These are phyloP conservation scores for Globodera ellingtonae DNA, from an alignment of 1,140 invertebrate species.

Conservation along the genomic window DNA sequence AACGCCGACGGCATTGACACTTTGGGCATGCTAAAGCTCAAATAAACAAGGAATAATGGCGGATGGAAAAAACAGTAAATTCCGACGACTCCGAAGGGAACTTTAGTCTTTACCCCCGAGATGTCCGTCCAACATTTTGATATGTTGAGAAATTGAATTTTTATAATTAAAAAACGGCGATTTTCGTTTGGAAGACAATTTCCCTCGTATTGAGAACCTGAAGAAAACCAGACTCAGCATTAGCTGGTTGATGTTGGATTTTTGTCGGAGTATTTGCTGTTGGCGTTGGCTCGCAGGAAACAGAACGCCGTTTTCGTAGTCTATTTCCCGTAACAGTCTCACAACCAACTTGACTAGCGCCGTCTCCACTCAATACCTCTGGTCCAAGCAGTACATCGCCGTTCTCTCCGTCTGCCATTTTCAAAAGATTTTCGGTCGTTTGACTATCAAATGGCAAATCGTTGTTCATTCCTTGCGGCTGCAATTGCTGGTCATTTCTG, in stretches of 20 bases:
- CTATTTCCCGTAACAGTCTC: background rate
- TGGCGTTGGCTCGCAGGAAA: conserved; percentile 19
- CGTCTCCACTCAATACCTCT: background rate
- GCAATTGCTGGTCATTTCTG: background rate
- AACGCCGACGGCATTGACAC: background rate
- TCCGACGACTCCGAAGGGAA: too few relatives aligned
- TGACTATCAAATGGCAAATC: background rate
- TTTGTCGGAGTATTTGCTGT: background rate
- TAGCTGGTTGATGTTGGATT: background rate
- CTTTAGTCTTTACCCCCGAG: too few relatives aligned
- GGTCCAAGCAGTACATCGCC: background rate
- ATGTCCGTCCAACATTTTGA: too few relatives aligned
- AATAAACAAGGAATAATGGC: too few relatives aligned
- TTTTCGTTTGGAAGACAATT: background rate
- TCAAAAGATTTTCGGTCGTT: background rate
- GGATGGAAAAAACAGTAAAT: background rate
- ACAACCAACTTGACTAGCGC: background rate
- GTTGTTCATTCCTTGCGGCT: background rate
- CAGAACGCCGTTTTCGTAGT: conserved; percentile 12
- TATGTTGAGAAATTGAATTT: background rate
- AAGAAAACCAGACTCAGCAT: background rate
- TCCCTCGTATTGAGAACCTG: background rate
- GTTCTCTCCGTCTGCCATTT: background rate
- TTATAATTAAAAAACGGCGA: background rate
- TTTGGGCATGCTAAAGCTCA: conserved; percentile 15